Evolutionary conservation across 2,113 vertebrate species (phyloP), one percentile per base, ranked within the genome.

Genomic region (Nothobranchius furzeri): DNA sequence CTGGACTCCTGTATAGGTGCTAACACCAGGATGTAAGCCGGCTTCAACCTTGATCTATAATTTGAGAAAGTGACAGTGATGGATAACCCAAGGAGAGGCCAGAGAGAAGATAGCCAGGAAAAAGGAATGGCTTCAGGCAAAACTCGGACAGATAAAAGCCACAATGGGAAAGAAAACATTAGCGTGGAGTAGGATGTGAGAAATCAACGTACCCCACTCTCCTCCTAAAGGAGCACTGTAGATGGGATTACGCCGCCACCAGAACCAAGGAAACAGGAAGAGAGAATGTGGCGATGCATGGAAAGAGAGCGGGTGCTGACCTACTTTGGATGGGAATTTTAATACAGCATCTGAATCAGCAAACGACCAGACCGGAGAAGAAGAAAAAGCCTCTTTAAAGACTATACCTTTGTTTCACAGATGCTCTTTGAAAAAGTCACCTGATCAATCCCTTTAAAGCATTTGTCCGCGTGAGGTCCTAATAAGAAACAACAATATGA

Each of bases 321-420:
- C 89, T 87, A 91, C 70, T 91, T 91, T 68, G 66, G 83, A 83
- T 68, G 66, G 68, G 56, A 81, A 83, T 84, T 83, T 69, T 76
- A 85, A 84, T 78, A 78, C 43, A 2, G 77, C 70, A 48, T 72
- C 67, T 64, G 81, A 79, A 84, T 78, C 69, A 52, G 71, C 12
- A n/a, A 76, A 65, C 55, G 17, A 60, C 49, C 53, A 68, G 75
- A 73, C 70, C 62, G 37, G 43, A 60, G 64, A 20, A 2, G 13
- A 60, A 56, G 57, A 10, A 48, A 64, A 50, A 65, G 53, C 56
- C 42, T 79, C 53, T 65, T 68, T n/a, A 50, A 60, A 43, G 55
- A 63, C 64, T 70, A 61, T 40, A 17, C 65, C 69, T 79, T 74
- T 81, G 70, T 78, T 45, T 75, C 30, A 45, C 36, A 46, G 25